These are phyloP conservation scores for Percopsis transmontana DNA, from an alignment of 2,113 vertebrate species.

Conservation along the genomic window DNA sequence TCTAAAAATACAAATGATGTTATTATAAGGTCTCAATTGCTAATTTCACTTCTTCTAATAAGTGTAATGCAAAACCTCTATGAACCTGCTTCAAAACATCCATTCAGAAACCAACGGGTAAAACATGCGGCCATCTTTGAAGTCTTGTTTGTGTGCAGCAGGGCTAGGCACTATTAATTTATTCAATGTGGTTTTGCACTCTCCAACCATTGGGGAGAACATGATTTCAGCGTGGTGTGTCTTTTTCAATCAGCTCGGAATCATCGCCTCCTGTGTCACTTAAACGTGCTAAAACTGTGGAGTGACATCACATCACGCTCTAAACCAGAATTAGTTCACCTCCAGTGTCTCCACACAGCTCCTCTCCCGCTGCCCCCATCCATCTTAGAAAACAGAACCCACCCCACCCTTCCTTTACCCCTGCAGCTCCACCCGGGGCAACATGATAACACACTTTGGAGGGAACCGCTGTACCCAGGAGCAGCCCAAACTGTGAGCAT, in stretches of 20 bases:
- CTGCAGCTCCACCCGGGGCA: constrained; percentile 60
- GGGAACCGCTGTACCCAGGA: constrained; percentile 54
- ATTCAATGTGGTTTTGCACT: constrained; percentile 52
- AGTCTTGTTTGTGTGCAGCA: constrained; percentile 7
- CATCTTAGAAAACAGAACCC: constrained; percentile 22
- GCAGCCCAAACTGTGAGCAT: constrained; percentile 61
- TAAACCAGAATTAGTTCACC: constrained; percentile 66
- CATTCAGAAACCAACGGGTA: too few species aligned
- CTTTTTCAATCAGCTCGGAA: constrained; percentile 57
- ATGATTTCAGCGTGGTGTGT: constrained; percentile 66
- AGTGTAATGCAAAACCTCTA: too few species aligned
- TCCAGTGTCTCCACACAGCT: constrained; percentile 26
- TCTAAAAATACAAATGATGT: too few species aligned
- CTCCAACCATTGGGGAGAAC: constrained; percentile 47
- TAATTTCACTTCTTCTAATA: too few species aligned
- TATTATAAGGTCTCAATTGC: too few species aligned
- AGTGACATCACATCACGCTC: constrained; percentile 48
- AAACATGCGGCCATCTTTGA: neutral
- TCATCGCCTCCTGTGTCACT: constrained; percentile 55
- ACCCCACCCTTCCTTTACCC: constrained; percentile 17
- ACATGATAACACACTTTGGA: constrained; percentile 71
- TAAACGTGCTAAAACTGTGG: constrained; percentile 56
- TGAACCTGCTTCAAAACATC: too few species aligned
- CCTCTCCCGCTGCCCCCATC: constrained; percentile 9
- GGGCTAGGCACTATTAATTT: constrained; percentile 38